Base-by-base conservation (phyloP, 1,140 invertebrate species). In the Ctenoplectra terminalis region DNA sequence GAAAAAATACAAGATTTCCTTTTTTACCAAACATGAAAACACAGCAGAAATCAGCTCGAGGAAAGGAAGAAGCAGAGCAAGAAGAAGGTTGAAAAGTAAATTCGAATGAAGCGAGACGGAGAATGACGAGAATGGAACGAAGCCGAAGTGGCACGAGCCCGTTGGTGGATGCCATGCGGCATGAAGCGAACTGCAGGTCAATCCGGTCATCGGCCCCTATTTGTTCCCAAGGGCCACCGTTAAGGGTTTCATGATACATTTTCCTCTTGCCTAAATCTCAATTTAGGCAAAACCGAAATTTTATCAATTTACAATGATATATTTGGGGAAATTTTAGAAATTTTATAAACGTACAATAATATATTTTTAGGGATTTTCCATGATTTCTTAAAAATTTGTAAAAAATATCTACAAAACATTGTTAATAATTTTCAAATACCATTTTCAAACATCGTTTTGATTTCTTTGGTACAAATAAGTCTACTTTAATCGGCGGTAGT, bases 201-300 rank as follows among this genome's bases (percentile, higher is more conserved):
- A 85, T 89, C 79, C 91, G 92, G 92, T 93, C 92, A 93, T 92
- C 91, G 92, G 91, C 92, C 92, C 82, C 88, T 80, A 37, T 63
- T n/a, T 64, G 56, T 73, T 83, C 82, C 75, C 75, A 87, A 89
- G 78, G 87, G 87, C 56, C 70, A 31, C 58, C 74, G 29, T 64
- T 82, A 85, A 77, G 66, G 80, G 73, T 72, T 73, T 54, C 73
- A 43, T 43, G 34, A 40, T 29, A 56, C n/a, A n/a, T 50, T 81
- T 81, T 58, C 48, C 61, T n/a, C 31, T 58, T 29, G 34, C 6
- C 6, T 43, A n/a, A 56, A 46, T 40, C 37, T 46, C 3, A n/a
- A n/a, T n/a, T n/a, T n/a, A n/a, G n/a, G n/a, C n/a, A n/a, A n/a
- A n/a, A n/a, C n/a, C n/a, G n/a, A n/a, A n/a, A n/a, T n/a, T n/a